These are phyloP conservation scores for human DNA, from an alignment of 2,113 vertebrate species.

Conservation along the genomic window DNA sequence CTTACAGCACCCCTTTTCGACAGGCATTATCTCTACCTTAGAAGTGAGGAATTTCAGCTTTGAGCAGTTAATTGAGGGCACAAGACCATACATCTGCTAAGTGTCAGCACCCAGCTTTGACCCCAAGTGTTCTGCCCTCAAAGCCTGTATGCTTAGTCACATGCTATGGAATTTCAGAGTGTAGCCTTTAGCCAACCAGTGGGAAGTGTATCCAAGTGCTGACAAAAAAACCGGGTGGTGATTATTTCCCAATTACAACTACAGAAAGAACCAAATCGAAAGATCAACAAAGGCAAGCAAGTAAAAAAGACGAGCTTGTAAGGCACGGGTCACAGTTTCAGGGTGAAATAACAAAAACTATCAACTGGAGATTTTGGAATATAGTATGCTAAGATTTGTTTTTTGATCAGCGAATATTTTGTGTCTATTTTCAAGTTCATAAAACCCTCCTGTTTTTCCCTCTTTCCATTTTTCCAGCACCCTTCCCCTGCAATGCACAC, in stretches of 20 bases:
- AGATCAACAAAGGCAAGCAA: background rate
- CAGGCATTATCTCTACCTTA: background rate
- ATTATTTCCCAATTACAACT: conserved; percentile 43
- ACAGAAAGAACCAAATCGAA: background rate
- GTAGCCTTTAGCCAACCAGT: background rate
- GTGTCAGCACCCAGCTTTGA: background rate
- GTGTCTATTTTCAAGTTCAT: background rate
- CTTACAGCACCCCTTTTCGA: background rate
- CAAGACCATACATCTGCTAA: background rate
- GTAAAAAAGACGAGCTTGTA: background rate
- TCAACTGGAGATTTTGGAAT: background rate
- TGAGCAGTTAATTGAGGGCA: background rate
- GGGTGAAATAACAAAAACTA: background rate
- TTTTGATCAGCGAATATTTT: background rate
- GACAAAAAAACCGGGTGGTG: background rate
- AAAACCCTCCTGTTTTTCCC: background rate
- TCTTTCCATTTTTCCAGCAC: background rate
- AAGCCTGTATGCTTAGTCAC: background rate
- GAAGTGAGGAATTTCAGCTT: background rate
- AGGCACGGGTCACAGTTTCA: background rate
- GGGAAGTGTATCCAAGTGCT: background rate
- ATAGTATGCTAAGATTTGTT: background rate
- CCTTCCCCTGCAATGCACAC: background rate
- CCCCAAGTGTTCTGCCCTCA: background rate
- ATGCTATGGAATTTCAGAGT: background rate